Evolutionary conservation across 2,113 vertebrate genomes (phyloP).

Genomic region (Cyprinodon brontotheroides): DNA sequence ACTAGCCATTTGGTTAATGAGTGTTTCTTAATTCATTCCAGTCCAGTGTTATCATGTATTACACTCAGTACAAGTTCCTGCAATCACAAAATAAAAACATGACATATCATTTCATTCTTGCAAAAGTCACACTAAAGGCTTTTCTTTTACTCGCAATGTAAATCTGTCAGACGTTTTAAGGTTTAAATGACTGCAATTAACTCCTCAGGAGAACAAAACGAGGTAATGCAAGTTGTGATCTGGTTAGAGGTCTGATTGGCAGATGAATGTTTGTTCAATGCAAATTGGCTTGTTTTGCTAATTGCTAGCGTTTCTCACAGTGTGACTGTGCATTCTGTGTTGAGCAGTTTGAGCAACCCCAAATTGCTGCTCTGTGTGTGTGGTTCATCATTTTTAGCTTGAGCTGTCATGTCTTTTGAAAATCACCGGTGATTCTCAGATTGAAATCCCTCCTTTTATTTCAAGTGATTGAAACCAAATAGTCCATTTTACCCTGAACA

Average conservation of each 20-base stretch:
- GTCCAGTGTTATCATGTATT: constrained; percentile 15
- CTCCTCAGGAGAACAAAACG: background rate
- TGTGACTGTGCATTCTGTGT: background rate
- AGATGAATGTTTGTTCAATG: constrained; percentile 11
- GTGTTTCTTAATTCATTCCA: background rate
- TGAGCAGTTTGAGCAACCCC: background rate
- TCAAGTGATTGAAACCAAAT: background rate
- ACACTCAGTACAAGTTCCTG: background rate
- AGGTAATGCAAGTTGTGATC: background rate
- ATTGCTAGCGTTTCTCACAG: background rate
- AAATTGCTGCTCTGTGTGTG: background rate
- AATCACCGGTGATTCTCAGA: background rate
- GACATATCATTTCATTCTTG: background rate
- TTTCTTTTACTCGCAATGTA: background rate
- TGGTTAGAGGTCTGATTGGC: background rate
- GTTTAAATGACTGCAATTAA: constrained; percentile 16
- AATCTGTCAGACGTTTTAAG: background rate
- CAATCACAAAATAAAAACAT: background rate
- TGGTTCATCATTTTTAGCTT: background rate
- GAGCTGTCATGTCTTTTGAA: background rate
- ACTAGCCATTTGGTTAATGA: background rate
- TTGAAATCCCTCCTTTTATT: background rate
- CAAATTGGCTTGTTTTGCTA: background rate
- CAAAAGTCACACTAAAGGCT: background rate
- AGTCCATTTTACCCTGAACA: background rate